phyloP scores from a whole-genome alignment of 1,140 invertebrate genomes.

The Drosophila sproati region DNA sequence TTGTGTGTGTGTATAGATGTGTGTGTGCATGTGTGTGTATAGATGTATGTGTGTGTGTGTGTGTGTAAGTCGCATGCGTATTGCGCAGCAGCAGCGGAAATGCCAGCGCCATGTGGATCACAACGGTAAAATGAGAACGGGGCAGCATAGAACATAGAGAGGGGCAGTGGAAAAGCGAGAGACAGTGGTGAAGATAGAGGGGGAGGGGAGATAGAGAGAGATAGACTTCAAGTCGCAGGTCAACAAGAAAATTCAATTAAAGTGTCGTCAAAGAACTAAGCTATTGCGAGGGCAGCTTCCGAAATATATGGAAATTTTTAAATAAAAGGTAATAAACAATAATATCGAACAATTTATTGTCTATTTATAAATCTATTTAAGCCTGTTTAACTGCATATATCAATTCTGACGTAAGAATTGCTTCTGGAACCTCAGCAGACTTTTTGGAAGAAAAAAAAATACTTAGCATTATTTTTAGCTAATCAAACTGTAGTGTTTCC shows the following conservation, averaged over 20 bases:
- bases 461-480: too few relatives aligned
- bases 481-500: too few relatives aligned
- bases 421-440: too few relatives aligned
- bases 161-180: background rate
- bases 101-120: constrained; percentile 56
- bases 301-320: background rate
- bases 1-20: too few relatives aligned
- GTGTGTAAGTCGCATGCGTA: constrained; percentile 12
- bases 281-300: constrained; percentile 3
- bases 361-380: too few relatives aligned
- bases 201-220: background rate
- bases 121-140: constrained; percentile 46
- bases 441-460: too few relatives aligned
- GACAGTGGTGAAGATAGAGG: background rate
- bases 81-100: constrained; percentile 51
- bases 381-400: too few relatives aligned
- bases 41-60: background rate
- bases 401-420: too few relatives aligned
- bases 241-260: constrained; percentile 49
- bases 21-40: background rate
- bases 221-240: constrained; percentile 6
- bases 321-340: background rate
- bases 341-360: too few relatives aligned
- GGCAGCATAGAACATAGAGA: constrained; percentile 3
- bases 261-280: constrained; percentile 24